Base-by-base conservation (phyloP, 2,888 invertebrate genomes). In the Disparrhopalites patrizii region DNA sequence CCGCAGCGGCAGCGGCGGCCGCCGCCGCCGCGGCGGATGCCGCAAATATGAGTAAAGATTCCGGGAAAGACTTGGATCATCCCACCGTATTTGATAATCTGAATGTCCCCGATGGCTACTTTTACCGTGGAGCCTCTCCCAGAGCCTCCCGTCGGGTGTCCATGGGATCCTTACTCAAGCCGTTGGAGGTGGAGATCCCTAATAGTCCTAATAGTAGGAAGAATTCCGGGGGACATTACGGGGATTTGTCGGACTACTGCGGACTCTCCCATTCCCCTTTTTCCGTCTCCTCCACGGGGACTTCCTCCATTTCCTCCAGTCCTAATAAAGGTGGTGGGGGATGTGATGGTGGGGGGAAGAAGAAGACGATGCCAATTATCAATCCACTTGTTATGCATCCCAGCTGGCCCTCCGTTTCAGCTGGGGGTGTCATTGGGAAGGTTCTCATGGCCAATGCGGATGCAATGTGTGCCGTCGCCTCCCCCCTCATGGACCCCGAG, bases 391-490 rank as follows among this genome's bases (percentile, higher is more conserved):
- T 93, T 28, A 85, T 87, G 70, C 81, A 92, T 60, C 93, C 93
- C 5, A 88, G 89, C 73, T 93, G 93, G 93, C 93, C 75, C 27
- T 69, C 73, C 30, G 66, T 71, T 43, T 78, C 79, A 23, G 86
- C 87, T 68, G 85, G 88, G 33, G 93, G 95, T 25, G 89, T 97
- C 76, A 93, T 97, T 76, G 93, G 95, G 76, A 93, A 96, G 81
- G 95, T 95, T 76, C 84, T 97, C 27, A 81, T 97, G 70, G 95
- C 96, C 56, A 97, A 97, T 78, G 96, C 96, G 3, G 96, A 97
- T 78, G 93, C 96, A 1, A 82, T 97, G 4, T 96, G 96, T 79
- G 95, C 96, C 1, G 93, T 95, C 1, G 95, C 93, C n/a, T 92
- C 93, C 68, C 94, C 96, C 0, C 81, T 96, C 13, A 92, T 95